Evolutionary conservation across 2,797 vertebrate genomes (phyloP).

Genomic region (Sebastes iracundus): DNA sequence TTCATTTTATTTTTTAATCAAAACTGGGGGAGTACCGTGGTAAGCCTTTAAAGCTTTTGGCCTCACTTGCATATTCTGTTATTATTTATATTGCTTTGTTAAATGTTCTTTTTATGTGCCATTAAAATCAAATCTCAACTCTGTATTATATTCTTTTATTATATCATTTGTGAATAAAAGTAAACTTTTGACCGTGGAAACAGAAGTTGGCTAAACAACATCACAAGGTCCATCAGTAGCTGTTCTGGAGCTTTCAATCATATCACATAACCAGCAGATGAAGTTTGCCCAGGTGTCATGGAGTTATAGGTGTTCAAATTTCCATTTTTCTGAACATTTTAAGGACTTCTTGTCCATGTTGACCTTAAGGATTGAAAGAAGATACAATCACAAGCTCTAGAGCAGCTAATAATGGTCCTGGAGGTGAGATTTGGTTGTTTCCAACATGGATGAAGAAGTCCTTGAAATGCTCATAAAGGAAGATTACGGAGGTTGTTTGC

Average conservation of each 20-base stretch:
- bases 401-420: not conserved
- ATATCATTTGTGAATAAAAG: not conserved
- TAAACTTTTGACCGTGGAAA: not conserved
- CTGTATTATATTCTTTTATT: not conserved
- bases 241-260: not conserved
- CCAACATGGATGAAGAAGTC: not conserved
- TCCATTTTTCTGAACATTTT: no score
- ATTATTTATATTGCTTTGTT: no score
- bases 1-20: no score
- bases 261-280: not conserved
- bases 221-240: not conserved
- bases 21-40: no score
- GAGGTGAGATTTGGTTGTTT: not conserved
- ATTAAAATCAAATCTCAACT: no score
- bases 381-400: not conserved
- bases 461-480: not conserved
- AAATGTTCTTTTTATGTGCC: no score
- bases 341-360: rapidly evolving
- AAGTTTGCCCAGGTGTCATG: not conserved
- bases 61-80: no score
- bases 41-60: no score
- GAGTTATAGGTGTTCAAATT: not conserved
- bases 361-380: not conserved
- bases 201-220: not conserved
- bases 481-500: not conserved